These are phyloP conservation scores for Thereva nobilitata DNA, from an alignment of 2,888 invertebrate species.

Conservation along the genomic window DNA sequence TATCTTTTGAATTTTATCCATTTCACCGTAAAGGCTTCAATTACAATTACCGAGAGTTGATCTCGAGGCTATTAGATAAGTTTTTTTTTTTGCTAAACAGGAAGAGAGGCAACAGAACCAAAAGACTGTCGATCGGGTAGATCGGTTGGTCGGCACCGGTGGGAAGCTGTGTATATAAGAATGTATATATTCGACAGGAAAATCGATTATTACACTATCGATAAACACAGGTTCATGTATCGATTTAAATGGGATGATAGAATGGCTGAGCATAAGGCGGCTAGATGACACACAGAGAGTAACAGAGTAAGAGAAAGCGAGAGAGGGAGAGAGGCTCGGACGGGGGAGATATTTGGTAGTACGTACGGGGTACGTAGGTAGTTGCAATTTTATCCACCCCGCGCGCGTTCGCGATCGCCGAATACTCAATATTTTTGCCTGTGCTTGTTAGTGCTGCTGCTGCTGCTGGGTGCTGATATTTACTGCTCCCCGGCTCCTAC, in stretches of 20 bases:
- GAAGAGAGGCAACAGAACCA: background rate
- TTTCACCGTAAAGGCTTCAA: slow-evolving; percentile 31
- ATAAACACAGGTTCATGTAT: slow-evolving; percentile 30
- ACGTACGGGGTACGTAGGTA: too few relatives aligned
- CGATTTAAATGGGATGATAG: slow-evolving; percentile 27
- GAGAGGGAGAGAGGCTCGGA: background rate
- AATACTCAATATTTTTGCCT: too few relatives aligned
- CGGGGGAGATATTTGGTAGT: background rate
- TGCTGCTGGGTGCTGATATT: too few relatives aligned
- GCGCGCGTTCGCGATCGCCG: too few relatives aligned
- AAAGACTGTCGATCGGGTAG: slow-evolving; percentile 2
- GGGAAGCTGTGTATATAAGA: too few relatives aligned
- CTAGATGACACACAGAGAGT: slow-evolving; percentile 15
- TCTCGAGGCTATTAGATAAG: slow-evolving; percentile 31
- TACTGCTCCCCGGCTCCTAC: too few relatives aligned
- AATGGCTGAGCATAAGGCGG: slow-evolving; percentile 16
- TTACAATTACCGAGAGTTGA: slow-evolving; percentile 30
- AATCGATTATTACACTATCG: slow-evolving; percentile 33
- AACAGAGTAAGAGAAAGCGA: too few relatives aligned
- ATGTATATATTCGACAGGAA: slow-evolving; percentile 11
- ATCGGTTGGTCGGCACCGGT: slow-evolving; percentile 5
- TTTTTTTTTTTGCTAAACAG: slow-evolving; percentile 9
- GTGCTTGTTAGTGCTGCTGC: too few relatives aligned
- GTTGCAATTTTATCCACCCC: too few relatives aligned
- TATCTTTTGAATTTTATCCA: slow-evolving; percentile 23